A percentile compares a stretch with the other conserved stretches of the same genome.
Evolutionary conservation across 2,888 invertebrate genomes (phyloP).

Genomic region (Oxycera nigricornis): DNA sequence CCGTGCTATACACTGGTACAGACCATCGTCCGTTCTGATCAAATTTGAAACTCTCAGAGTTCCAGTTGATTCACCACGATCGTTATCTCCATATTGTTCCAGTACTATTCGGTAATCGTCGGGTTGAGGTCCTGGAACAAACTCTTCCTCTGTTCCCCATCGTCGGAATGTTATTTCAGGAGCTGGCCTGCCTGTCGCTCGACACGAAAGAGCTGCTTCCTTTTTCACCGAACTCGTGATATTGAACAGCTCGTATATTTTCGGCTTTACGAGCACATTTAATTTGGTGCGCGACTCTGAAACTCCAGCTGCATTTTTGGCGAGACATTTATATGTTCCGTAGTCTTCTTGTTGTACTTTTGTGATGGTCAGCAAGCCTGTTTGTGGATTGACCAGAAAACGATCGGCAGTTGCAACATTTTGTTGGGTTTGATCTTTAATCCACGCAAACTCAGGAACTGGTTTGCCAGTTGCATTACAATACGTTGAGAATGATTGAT

Average conservation of each 20-base stretch:
- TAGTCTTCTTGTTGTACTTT: conserved; percentile 79
- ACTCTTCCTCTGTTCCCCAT: conserved; percentile 71
- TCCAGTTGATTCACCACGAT: conserved; percentile 69
- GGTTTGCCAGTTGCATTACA: conserved; percentile 87
- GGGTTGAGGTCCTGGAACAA: conserved; percentile 68
- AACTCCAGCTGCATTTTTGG: conserved; percentile 79
- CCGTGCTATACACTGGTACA: conserved; percentile 85
- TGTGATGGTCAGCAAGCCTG: conserved; percentile 76
- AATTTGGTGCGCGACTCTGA: conserved; percentile 73
- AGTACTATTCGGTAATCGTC: conserved; percentile 74
- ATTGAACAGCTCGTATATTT: conserved; percentile 79
- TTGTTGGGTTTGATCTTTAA: conserved; percentile 74
- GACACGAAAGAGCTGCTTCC: conserved; percentile 75
- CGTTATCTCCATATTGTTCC: conserved; percentile 65
- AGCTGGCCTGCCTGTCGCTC: conserved; percentile 80
- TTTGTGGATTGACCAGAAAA: conserved; percentile 70
- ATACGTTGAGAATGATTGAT: conserved; percentile 75
- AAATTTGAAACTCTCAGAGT: conserved; percentile 72
- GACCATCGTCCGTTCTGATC: conserved; percentile 79
- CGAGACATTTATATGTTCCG: conserved; percentile 81
- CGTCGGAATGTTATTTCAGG: conserved; percentile 83
- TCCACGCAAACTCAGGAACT: conserved; percentile 83
- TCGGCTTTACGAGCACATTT: conserved; percentile 78
- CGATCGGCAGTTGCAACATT: conserved; percentile 74
- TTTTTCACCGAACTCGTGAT: conserved; percentile 70